These are phyloP conservation scores for Tonatia bakeri DNA, from an alignment of 2,113 vertebrate genomes.

Conservation along the genomic window DNA sequence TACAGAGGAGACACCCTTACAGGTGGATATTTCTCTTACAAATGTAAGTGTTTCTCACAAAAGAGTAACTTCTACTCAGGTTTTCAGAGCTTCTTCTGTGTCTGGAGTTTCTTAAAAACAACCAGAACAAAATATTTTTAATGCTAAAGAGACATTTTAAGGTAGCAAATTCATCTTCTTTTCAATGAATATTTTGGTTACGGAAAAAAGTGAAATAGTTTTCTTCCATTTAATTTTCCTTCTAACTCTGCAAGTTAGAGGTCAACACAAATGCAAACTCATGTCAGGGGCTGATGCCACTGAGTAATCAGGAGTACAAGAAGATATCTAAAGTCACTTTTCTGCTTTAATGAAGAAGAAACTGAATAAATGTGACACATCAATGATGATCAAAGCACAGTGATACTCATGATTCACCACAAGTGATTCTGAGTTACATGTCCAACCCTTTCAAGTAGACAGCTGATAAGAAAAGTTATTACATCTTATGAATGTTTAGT, in stretches of 20 bases:
- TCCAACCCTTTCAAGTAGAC: background rate
- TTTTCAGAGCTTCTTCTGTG: background rate
- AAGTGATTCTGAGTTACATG: background rate
- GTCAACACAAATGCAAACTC: background rate
- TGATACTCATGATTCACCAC: background rate
- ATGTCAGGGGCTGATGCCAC: background rate
- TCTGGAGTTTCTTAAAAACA: constrained; percentile 2
- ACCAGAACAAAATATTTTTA: background rate
- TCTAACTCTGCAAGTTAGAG: background rate
- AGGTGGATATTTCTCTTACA: background rate
- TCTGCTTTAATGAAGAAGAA: constrained; percentile 7
- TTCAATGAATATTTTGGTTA: background rate
- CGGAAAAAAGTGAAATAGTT: background rate
- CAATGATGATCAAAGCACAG: background rate
- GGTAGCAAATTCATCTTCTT: background rate
- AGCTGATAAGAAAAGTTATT: background rate
- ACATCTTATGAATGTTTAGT: background rate
- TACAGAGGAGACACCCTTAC: background rate
- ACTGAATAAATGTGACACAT: background rate
- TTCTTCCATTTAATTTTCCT: constrained; percentile 18
- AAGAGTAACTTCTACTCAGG: background rate
- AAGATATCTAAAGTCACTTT: background rate
- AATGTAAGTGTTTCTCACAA: background rate
- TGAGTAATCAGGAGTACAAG: background rate
- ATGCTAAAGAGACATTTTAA: background rate